Evolutionary conservation across 2,113 vertebrate genomes (phyloP), one percentile per base, ranked within the genome.

Genomic region (Rhinopomastus cyanomelas): DNA sequence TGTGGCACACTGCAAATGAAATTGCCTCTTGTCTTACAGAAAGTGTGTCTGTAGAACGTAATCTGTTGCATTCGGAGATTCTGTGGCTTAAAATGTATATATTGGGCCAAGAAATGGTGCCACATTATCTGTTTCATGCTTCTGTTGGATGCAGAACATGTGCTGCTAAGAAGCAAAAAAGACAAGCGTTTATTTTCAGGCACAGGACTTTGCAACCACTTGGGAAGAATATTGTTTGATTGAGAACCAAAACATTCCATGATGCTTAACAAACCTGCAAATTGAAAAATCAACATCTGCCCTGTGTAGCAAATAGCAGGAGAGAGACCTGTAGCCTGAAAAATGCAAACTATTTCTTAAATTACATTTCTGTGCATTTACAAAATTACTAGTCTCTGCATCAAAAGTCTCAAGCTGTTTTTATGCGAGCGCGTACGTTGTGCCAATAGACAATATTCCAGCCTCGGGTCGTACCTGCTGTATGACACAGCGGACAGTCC

Each of bases 241-340:
- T 98, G 97, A 97, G 97, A 98, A 97, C 94, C 96, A 97, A 98
- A 98, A 98, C 96, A 98, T 97, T 97, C 96, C 97, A 96, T 97
- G 97, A 97, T 98, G 97, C 97, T 97, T 98, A 98, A 98, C 97
- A 98, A 98, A 98, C 97, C 97, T 97, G 97, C 96, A 98, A 97
- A 98, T 97, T 97, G 97, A 97, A 98, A 97, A 98, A 97, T 97
- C 97, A 98, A 97, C 97, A 96, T 97, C 91, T 94, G 96, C 92
- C 97, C 61, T 90, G 48, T 91, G 94, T 62, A 97, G 92, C 94
- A 92, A 92, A 49, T 95, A 96, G 91, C 92, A 91, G 88, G 81
- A 95, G 86, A 96, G 95, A 89, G 97, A 96, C 97, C 96, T 96
- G 85, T 82, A 96, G 94, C 85, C 91, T 86, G 95, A 83, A 95